Percentiles rank a stretch among this genome's conserved stretches.
phyloP scores from a whole-genome alignment of 2,113 vertebrate species.

The Chloebia gouldiae region DNA sequence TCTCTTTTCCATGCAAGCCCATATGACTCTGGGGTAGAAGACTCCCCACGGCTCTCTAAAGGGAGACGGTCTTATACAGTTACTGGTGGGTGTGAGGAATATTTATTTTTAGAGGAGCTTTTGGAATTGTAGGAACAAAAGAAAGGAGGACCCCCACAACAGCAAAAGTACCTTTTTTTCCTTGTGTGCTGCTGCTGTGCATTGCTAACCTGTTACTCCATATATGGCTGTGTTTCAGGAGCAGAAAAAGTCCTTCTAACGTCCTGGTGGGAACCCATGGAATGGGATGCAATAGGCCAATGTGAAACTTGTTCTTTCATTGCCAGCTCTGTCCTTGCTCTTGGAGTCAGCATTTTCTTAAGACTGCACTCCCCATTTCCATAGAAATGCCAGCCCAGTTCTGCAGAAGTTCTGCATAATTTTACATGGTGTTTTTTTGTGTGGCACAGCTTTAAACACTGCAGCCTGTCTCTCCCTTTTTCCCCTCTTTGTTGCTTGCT shows the following conservation, averaged over 20 bases:
- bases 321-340: not conserved
- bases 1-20: not conserved
- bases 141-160: not conserved
- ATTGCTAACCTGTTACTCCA: not conserved
- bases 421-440: not conserved
- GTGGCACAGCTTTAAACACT: not conserved
- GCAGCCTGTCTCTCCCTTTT: not conserved
- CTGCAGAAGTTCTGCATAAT: conserved; percentile 11
- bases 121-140: not conserved
- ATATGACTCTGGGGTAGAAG: not conserved
- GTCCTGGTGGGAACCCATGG: not conserved
- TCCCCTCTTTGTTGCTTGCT: not conserved
- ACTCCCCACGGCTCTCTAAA: not conserved
- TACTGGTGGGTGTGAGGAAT: not conserved
- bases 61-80: not conserved
- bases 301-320: not conserved
- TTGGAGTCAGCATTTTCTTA: not conserved
- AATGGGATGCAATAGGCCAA: not conserved
- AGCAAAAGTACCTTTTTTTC: not conserved
- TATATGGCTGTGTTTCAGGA: not conserved
- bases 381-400: not conserved
- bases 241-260: not conserved
- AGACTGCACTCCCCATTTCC: not conserved
- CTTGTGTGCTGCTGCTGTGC: not conserved
- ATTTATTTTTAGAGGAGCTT: not conserved